Conservation (phyloP, 1,140 invertebrate species). For the Pachyrhynchus sulphureomaculatus region DNA sequence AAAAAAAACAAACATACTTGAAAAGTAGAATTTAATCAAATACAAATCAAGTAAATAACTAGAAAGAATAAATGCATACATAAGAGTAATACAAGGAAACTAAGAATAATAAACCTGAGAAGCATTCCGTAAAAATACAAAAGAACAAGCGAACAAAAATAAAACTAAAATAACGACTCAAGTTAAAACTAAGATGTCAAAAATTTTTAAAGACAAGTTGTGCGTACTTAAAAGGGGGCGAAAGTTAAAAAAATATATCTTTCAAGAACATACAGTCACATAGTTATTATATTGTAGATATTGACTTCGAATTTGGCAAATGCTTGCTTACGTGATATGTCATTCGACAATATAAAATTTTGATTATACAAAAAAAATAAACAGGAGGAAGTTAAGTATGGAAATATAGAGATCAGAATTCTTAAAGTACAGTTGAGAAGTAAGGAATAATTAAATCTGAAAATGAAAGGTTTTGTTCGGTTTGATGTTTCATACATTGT, state of each 20-base stretch:
- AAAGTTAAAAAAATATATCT: constrained; percentile 44
- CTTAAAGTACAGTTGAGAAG: background rate
- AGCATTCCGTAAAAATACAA: constrained; percentile 17
- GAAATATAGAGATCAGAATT: background rate
- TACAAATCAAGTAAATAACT: constrained; percentile 35
- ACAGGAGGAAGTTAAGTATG: constrained; percentile 15
- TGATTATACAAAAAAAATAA: constrained; percentile 34
- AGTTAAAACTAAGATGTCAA: background rate
- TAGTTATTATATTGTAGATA: constrained; percentile 49
- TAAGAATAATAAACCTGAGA: constrained; percentile 38
- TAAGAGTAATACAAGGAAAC: constrained; percentile 24
- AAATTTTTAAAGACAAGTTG: constrained; percentile 33
- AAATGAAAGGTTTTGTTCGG: constrained; percentile 14
- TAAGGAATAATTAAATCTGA: constrained; percentile 12
- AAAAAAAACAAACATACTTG: constrained; percentile 34
- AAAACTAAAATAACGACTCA: constrained; percentile 18
- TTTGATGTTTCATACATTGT: background rate
- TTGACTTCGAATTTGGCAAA: constrained; percentile 53
- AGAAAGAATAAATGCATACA: constrained; percentile 35
- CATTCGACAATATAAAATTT: constrained; percentile 33
- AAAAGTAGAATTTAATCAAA: constrained; percentile 35
- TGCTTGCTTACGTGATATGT: constrained; percentile 40
- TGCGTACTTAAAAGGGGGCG: constrained; percentile 38
- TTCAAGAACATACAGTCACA: constrained; percentile 41
- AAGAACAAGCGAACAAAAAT: constrained; percentile 9